Conservation (phyloP, 2,113 vertebrate genomes). For the Phylloscopus trochilus region DNA sequence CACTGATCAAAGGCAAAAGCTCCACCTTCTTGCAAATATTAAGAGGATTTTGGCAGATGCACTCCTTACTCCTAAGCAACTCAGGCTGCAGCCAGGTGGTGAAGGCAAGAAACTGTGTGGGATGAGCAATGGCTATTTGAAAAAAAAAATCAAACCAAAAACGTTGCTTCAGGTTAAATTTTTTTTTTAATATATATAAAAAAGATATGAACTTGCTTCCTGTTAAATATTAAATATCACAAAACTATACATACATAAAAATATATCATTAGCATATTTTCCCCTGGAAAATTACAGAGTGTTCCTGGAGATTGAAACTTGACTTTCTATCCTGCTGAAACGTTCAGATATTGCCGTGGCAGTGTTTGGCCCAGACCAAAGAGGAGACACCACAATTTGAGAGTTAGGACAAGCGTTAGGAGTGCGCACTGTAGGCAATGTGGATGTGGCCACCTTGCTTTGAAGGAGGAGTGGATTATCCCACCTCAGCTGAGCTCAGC, state of each 20-base stretch:
- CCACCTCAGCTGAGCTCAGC: not conserved
- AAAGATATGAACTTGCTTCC: not conserved
- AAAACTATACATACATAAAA: not conserved
- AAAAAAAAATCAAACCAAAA: not conserved
- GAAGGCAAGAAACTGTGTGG: not conserved
- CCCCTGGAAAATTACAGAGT: not conserved
- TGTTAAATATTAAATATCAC: not conserved
- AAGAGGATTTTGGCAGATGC: not conserved
- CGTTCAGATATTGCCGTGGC: too few relatives aligned
- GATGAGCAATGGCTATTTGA: not conserved
- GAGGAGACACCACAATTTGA: not conserved
- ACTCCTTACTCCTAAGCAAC: not conserved
- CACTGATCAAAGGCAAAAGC: not conserved
- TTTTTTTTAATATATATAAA: not conserved
- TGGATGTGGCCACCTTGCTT: not conserved
- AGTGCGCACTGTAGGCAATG: accelerated
- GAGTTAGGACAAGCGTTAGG: accelerated
- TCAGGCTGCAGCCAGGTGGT: not conserved
- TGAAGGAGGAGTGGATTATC: not conserved
- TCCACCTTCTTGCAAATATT: not conserved
- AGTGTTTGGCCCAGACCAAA: not conserved
- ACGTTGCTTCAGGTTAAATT: not conserved
- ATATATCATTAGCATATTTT: not conserved
- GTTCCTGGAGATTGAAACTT: not conserved
- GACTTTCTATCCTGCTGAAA: not conserved